A percentile compares a stretch with the other conserved stretches of the same genome.
Evolutionary conservation across 2,888 invertebrate genomes (phyloP).

Genomic region (Drosophila rubida): DNA sequence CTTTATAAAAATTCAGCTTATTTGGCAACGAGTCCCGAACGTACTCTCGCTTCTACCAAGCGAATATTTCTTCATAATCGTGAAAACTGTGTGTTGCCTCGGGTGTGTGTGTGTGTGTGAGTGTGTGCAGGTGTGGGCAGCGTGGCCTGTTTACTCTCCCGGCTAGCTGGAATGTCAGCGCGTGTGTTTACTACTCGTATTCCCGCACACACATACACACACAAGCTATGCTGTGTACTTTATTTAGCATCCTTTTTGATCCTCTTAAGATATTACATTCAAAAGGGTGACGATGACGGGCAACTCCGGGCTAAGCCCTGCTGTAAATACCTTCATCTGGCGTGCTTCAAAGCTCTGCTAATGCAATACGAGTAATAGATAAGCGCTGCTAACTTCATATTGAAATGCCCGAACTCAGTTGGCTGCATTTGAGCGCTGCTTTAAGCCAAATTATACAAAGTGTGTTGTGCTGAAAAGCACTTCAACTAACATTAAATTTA

Average conservation of each 20-base stretch:
- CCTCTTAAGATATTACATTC: slow-evolving; percentile 40
- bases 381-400: not conserved
- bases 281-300: slow-evolving; percentile 28
- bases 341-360: slow-evolving; percentile 30
- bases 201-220: slow-evolving; percentile 3
- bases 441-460: no score
- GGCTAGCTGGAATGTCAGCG: slow-evolving; percentile 33
- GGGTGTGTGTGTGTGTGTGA: slow-evolving; percentile 25
- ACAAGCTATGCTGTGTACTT: slow-evolving; percentile 31
- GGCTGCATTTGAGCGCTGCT: no score
- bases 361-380: slow-evolving; percentile 23
- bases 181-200: slow-evolving; percentile 19
- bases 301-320: slow-evolving; percentile 40
- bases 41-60: slow-evolving; percentile 53
- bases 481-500: no score
- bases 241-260: slow-evolving; percentile 63
- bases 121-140: slow-evolving; percentile 28
- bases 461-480: no score
- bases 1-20: slow-evolving; percentile 65
- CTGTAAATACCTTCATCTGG: slow-evolving; percentile 25
- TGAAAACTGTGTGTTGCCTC: slow-evolving; percentile 10
- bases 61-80: slow-evolving; percentile 64
- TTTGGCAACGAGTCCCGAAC: slow-evolving; percentile 73
- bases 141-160: slow-evolving; percentile 17
- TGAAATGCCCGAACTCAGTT: not conserved